Conservation (phyloP, 2,113 vertebrate genomes). For the Percopsis transmontana region DNA sequence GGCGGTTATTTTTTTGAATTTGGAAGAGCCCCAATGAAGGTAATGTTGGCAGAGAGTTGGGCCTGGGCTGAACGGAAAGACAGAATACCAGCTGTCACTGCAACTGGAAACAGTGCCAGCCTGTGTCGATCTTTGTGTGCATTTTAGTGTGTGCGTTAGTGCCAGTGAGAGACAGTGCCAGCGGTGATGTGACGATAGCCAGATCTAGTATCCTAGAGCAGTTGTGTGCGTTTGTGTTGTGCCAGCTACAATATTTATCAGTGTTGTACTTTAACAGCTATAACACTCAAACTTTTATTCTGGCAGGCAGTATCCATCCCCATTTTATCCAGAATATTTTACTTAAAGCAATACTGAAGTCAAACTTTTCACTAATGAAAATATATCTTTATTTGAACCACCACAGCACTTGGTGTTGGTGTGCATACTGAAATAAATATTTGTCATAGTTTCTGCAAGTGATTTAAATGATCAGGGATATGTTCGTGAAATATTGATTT, state of each 20-base stretch:
- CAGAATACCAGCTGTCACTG: constrained; percentile 66
- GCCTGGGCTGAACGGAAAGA: constrained; percentile 47
- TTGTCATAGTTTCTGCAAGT: too few species aligned
- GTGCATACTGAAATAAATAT: not conserved
- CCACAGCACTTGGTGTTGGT: not conserved
- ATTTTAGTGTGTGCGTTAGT: constrained; percentile 26
- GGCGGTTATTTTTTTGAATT: constrained; percentile 40
- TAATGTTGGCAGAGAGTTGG: constrained; percentile 45
- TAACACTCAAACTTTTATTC: not conserved
- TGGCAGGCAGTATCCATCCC: too few species aligned
- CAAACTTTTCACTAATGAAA: too few species aligned
- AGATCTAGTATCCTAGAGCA: constrained; percentile 57
- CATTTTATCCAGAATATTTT: too few species aligned
- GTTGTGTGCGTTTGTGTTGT: constrained; percentile 17
- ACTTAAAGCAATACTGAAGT: too few species aligned
- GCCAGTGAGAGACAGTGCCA: constrained; percentile 54
- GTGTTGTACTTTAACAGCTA: not conserved
- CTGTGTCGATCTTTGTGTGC: constrained; percentile 23
- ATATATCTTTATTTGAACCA: not conserved
- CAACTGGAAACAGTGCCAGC: constrained; percentile 56
- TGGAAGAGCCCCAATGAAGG: constrained; percentile 58
- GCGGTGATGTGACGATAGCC: constrained; percentile 49
- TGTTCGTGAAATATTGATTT: too few species aligned
- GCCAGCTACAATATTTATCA: not conserved
- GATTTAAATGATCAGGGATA: too few species aligned